Conservation (phyloP, 2,888 invertebrate species). For the Corbicula japonica region DNA sequence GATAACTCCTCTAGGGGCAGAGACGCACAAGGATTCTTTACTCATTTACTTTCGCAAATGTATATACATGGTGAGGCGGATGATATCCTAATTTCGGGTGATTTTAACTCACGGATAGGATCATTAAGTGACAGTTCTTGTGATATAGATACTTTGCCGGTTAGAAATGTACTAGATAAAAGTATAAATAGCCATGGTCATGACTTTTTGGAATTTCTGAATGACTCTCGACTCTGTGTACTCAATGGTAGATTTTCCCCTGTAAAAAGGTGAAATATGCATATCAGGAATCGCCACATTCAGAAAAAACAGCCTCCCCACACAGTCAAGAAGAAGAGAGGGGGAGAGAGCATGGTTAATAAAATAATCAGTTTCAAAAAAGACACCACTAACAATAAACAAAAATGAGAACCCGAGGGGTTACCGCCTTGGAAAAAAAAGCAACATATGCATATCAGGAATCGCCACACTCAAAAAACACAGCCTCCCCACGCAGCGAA, state of each 20-base stretch:
- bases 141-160: constrained; percentile 19
- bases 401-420: too few relatives aligned
- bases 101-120: constrained; percentile 22
- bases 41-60: constrained; percentile 15
- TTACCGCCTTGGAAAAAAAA: too few relatives aligned
- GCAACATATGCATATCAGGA: too few relatives aligned
- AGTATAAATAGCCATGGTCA: constrained; percentile 20
- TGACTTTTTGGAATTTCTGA: constrained; percentile 9
- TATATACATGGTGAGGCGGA: constrained; percentile 24
- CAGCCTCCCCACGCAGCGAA: too few relatives aligned
- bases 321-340: too few relatives aligned
- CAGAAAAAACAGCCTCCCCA: too few relatives aligned
- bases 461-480: too few relatives aligned
- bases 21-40: constrained; percentile 5
- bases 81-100: constrained; percentile 16
- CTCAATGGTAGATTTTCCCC: constrained; percentile 18
- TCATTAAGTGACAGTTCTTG: constrained; percentile 5
- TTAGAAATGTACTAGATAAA: constrained; percentile 1
- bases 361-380: too few relatives aligned
- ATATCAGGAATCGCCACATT: too few relatives aligned
- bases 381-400: too few relatives aligned
- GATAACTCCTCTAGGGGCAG: constrained; percentile 17
- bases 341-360: too few relatives aligned
- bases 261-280: too few relatives aligned
- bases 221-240: constrained; percentile 13